A percentile compares a stretch with the other conserved stretches of the same genome.
Conservation (phyloP, 2,888 invertebrate species). For the Erannis defoliaria region DNA sequence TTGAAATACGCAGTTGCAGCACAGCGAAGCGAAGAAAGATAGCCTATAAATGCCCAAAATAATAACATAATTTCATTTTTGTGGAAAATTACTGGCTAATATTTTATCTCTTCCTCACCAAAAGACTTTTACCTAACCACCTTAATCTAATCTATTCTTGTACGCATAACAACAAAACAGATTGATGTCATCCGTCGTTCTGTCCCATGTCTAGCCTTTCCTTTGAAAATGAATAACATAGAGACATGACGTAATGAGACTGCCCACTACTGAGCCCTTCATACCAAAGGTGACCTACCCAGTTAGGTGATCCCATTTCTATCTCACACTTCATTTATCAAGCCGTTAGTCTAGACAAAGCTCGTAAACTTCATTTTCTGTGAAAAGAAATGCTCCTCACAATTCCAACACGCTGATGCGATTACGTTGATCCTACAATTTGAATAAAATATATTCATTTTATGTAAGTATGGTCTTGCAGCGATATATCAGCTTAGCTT, state of each 20-base stretch:
- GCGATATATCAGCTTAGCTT: not conserved
- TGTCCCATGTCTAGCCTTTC: not conserved
- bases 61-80: too few relatives aligned
- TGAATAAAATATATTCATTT: slow-evolving; percentile 8
- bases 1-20: too few relatives aligned
- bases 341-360: slow-evolving; percentile 34
- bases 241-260: not conserved
- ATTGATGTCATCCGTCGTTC: not conserved
- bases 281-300: slow-evolving; percentile 30
- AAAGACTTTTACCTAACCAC: too few relatives aligned
- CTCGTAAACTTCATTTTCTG: slow-evolving; percentile 33
- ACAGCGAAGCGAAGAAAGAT: too few relatives aligned
- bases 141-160: too few relatives aligned
- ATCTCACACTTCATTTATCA: slow-evolving; percentile 28
- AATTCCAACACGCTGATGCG: slow-evolving; percentile 16
- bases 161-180: not conserved
- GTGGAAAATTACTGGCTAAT: too few relatives aligned
- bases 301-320: slow-evolving; percentile 20
- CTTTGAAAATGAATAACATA: not conserved
- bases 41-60: too few relatives aligned
- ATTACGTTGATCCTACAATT: slow-evolving; percentile 13
- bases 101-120: too few relatives aligned
- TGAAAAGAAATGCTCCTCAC: slow-evolving; percentile 25
- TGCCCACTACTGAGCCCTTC: slow-evolving; percentile 1
- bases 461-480: slow-evolving; percentile 1